Percentiles rank a stretch among this genome's conserved stretches.
These are phyloP conservation scores for Branchipolynoe longqiensis DNA, from an alignment of 2,888 invertebrate genomes.

Conservation along the genomic window DNA sequence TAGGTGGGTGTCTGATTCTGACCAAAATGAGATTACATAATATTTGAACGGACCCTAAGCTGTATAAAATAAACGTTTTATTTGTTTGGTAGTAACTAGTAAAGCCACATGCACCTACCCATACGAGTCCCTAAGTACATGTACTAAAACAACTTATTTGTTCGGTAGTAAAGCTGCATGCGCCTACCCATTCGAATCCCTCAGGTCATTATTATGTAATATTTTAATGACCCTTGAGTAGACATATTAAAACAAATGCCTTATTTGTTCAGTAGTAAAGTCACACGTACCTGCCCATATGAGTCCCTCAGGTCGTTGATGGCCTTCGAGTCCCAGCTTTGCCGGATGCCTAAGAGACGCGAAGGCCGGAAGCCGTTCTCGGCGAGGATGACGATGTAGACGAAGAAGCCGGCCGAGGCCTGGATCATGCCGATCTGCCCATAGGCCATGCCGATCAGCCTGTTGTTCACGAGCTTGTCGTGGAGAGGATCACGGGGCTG, in stretches of 20 bases:
- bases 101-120: no score
- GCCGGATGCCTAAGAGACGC: slow-evolving; percentile 95
- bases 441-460: slow-evolving; percentile 98
- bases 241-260: no score
- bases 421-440: slow-evolving; percentile 99
- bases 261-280: no score
- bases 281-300: slow-evolving; percentile 69
- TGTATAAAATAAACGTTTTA: no score
- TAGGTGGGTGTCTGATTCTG: no score
- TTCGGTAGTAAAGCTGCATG: background rate
- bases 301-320: slow-evolving; percentile 93
- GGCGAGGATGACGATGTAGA: slow-evolving; percentile 99
- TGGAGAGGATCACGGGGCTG: slow-evolving; percentile 90
- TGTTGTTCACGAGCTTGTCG: slow-evolving; percentile 96
- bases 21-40: no score
- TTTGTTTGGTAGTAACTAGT: no score
- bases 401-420: slow-evolving; percentile 99
- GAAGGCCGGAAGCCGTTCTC: slow-evolving; percentile 98
- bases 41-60: no score
- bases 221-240: no score
- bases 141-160: background rate
- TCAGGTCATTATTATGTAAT: no score
- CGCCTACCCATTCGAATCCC: no score
- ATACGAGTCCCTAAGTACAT: no score
- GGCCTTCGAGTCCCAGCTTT: slow-evolving; percentile 98